These are phyloP conservation scores for Bugulina stolonifera DNA, from an alignment of 2,888 invertebrate species.

Conservation along the genomic window DNA sequence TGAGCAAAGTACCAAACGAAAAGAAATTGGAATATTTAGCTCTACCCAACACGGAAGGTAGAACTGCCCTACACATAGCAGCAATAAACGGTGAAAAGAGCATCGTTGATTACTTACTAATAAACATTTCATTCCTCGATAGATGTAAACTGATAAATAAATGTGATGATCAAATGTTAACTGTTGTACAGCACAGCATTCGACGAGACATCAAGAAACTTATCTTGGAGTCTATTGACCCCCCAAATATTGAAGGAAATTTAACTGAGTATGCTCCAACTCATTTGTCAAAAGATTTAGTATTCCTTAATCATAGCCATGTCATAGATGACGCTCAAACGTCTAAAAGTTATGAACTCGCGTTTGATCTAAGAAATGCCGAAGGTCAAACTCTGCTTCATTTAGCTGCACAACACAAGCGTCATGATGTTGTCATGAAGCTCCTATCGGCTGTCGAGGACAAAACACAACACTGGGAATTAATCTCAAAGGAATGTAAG, in stretches of 20 bases:
- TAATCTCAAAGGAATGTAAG: neutral
- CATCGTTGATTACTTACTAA: too few species aligned
- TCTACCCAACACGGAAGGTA: neutral
- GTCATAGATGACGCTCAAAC: neutral
- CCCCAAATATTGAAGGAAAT: too few species aligned
- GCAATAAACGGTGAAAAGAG: neutral
- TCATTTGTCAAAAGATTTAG: too few species aligned
- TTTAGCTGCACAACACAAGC: neutral
- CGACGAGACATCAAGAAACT: neutral
- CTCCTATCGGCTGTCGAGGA: neutral
- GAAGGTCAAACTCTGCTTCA: neutral
- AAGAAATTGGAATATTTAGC: neutral
- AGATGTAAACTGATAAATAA: neutral
- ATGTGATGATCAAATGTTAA: neutral
- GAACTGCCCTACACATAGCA: conserved; percentile 3
- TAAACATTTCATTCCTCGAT: neutral
- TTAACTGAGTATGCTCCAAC: too few species aligned
- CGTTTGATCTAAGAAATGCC: neutral
- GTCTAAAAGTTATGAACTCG: neutral
- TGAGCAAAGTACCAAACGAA: too few species aligned
- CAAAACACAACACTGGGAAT: neutral
- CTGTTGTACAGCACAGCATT: neutral
- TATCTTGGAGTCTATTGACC: too few species aligned
- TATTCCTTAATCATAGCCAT: too few species aligned
- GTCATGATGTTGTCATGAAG: neutral